Evolutionary conservation across 2,113 vertebrate genomes (phyloP), one percentile per base, ranked within the genome.

Genomic region (Cyprinodon tularosa): DNA sequence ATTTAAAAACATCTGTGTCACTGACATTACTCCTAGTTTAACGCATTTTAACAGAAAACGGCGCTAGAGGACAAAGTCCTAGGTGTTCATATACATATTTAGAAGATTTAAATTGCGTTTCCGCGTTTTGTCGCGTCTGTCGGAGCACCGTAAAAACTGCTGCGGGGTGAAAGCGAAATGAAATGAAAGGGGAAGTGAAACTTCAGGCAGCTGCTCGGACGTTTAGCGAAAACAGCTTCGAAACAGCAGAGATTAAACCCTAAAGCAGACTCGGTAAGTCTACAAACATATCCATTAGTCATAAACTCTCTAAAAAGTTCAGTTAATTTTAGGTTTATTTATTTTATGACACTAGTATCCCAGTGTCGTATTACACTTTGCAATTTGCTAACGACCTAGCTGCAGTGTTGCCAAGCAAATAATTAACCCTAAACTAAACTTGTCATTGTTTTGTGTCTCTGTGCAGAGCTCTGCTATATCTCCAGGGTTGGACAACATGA

Each of bases 131-230:
- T 36, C 14, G 4, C 1, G 29, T 36, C 14, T 1, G 3, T 9
- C 1, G 17, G 8, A 42, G 1, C 13, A 20, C 44, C 0, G 29
- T 3, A 13, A 59, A 17, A 1, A 14, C 50, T 0, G 62, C 80
- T 77, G 14, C 10, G 36, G 37, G 3, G 0, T 36, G 40, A 71
- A 62, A 40, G 1, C 44, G 45, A 71, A 59, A 42, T 64, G 81
- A 87, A 90, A 63, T 40, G 89, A 91, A 90, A 92, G 72, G 12
- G 88, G 89, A 92, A 92, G 91, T 89, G 78, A 91, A 88, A 86
- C 48, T 83, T 63, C 22, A 57, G 2, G 68, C 47, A n/a, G 72
- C 64, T 47, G 64, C 20, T 50, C 4, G 60, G 48, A 45, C 68
- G 5, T 15, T 12, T 68, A 75, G 13, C 40, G 0, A 29, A 29